These are phyloP conservation scores for Sitodiplosis mosellana DNA, from an alignment of 1,140 invertebrate genomes.

Conservation along the genomic window DNA sequence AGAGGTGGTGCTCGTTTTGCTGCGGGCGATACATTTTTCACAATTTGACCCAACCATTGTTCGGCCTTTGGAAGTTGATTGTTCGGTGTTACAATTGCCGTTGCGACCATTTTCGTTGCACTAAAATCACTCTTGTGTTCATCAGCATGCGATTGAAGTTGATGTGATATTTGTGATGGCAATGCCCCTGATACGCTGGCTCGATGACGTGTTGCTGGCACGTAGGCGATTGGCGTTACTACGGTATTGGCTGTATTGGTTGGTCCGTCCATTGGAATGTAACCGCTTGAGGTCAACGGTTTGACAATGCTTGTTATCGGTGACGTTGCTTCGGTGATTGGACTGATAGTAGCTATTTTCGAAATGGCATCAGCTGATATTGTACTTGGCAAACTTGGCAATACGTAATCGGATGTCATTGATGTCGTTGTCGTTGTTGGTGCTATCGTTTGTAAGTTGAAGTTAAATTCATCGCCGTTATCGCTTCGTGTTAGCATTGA, in stretches of 20 bases:
- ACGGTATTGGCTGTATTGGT: conserved; percentile 23
- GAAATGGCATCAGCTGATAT: not conserved
- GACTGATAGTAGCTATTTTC: conserved; percentile 9
- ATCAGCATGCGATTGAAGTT: conserved; percentile 23
- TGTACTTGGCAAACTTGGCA: conserved; percentile 15
- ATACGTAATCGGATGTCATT: conserved; percentile 13
- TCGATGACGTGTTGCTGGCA: conserved; percentile 17
- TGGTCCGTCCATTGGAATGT: conserved; percentile 8
- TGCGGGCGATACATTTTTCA: conserved; percentile 32
- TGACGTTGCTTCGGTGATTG: conserved; percentile 4
- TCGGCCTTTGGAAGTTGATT: conserved; percentile 46
- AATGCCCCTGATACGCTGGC: conserved; percentile 27
- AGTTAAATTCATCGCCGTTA: conserved; percentile 30
- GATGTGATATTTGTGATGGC: conserved; percentile 25
- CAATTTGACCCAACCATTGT: conserved; percentile 57
- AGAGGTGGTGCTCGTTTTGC: conserved; percentile 31
- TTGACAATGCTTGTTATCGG: conserved; percentile 3
- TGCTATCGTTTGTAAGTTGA: conserved; percentile 32
- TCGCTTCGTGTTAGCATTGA: conserved; percentile 56
- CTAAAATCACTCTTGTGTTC: conserved; percentile 4
- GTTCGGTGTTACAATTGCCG: conserved; percentile 9
- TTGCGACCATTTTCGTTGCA: conserved; percentile 16
- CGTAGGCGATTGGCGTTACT: conserved; percentile 10
- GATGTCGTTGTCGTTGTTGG: conserved; percentile 30
- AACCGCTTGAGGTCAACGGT: conserved; percentile 11